These are phyloP conservation scores for Nymphalis urticae DNA, from an alignment of 2,888 invertebrate species.

Conservation along the genomic window DNA sequence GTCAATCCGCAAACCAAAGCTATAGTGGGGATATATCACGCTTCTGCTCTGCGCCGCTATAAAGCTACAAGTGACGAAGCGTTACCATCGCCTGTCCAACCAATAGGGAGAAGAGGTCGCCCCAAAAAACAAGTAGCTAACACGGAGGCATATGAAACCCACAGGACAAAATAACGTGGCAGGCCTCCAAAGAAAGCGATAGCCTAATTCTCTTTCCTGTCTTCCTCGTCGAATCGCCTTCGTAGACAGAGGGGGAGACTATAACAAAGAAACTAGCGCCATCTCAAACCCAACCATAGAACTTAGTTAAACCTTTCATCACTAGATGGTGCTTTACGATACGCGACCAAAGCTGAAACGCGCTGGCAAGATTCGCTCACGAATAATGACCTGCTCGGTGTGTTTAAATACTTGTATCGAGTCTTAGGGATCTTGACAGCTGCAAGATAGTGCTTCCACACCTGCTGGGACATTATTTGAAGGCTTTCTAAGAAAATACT, in stretches of 20 bases:
- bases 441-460: too few species aligned
- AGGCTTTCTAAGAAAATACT: too few species aligned
- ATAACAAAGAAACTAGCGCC: too few species aligned
- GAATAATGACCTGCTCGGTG: too few species aligned
- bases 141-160: conserved; percentile 1
- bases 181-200: not conserved
- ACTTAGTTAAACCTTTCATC: too few species aligned
- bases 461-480: too few species aligned
- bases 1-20: not conserved
- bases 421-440: too few species aligned
- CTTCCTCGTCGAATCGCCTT: not conserved
- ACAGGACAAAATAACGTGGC: not conserved
- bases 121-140: conserved; percentile 12
- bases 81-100: conserved; percentile 3
- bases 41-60: conserved; percentile 9
- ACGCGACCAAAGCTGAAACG: too few species aligned
- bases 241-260: too few species aligned
- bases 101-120: conserved; percentile 14
- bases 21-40: conserved; percentile 13
- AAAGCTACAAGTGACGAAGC: not conserved
- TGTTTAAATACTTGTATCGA: too few species aligned
- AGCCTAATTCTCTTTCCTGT: not conserved
- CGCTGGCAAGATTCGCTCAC: not conserved
- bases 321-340: too few species aligned
- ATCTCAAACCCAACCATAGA: too few species aligned